A percentile compares a stretch with the other conserved stretches of the same genome.
These are phyloP conservation scores for Paracyclopina nana DNA, from an alignment of 1,140 invertebrate genomes.

Conservation along the genomic window DNA sequence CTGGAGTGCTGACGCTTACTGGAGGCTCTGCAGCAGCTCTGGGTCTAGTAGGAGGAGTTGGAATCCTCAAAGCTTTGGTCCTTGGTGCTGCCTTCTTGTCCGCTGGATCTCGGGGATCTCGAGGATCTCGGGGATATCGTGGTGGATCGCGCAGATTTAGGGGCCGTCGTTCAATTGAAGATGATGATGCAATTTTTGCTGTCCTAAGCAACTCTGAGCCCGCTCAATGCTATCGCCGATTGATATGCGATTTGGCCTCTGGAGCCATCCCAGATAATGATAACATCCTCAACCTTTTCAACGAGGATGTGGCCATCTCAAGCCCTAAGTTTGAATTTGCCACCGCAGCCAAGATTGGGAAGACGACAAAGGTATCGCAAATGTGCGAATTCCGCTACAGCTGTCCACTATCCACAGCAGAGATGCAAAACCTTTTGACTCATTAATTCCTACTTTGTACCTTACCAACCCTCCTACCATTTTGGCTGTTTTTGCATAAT, in stretches of 20 bases:
- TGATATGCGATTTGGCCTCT: not conserved
- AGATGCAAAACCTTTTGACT: not conserved
- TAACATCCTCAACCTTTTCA: not conserved
- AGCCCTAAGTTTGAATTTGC: not conserved
- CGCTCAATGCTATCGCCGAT: not conserved
- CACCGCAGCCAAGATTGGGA: not conserved
- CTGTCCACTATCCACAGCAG: not conserved
- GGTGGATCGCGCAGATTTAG: too few relatives aligned
- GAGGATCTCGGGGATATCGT: too few relatives aligned
- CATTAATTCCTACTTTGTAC: too few relatives aligned
- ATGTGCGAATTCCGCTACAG: not conserved
- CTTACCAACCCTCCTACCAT: too few relatives aligned
- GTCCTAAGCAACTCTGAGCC: not conserved
- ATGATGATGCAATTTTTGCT: not conserved
- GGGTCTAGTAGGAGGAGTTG: too few relatives aligned
- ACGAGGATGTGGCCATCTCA: not conserved
- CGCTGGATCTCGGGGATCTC: too few relatives aligned
- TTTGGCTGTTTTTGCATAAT: too few relatives aligned
- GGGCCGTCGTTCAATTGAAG: too few relatives aligned
- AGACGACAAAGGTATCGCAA: not conserved
- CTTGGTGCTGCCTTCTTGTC: too few relatives aligned
- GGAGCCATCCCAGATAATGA: not conserved
- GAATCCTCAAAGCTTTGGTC: too few relatives aligned
- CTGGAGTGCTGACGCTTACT: too few relatives aligned
- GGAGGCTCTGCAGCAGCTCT: too few relatives aligned